A percentile compares a stretch with the other conserved stretches of the same genome.
Conservation (phyloP, 2,888 invertebrate genomes). For the Uropetala carovei region DNA sequence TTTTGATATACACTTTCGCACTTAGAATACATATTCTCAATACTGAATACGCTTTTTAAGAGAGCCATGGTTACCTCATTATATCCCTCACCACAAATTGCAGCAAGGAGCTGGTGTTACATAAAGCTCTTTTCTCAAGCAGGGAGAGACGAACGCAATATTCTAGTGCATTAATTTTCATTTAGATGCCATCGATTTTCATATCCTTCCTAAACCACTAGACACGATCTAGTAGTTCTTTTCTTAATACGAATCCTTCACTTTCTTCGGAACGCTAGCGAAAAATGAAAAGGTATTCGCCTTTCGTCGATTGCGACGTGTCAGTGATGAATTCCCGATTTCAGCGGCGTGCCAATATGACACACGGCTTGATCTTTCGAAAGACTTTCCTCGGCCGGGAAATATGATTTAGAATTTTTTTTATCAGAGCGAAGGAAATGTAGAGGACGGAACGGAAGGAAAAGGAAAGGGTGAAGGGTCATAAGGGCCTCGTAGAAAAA, state of each 20-base stretch:
- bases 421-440: not conserved
- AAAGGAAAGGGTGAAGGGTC: not conserved
- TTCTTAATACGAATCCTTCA: not conserved
- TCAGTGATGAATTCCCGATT: constrained; percentile 8
- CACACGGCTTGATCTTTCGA: not conserved
- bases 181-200: no score
- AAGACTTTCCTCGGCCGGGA: not conserved
- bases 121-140: not conserved
- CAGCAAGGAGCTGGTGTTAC: no score
- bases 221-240: not conserved
- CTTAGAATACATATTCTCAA: no score
- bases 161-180: not conserved
- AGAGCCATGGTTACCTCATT: no score
- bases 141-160: not conserved
- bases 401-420: constrained; percentile 18
- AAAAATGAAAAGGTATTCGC: not conserved
- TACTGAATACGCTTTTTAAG: no score
- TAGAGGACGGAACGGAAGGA: not conserved
- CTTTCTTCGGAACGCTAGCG: not conserved
- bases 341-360: not conserved
- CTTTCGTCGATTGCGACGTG: not conserved
- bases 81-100: no score
- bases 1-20: no score
- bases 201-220: no score
- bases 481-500: not conserved